Conservation (phyloP, 2,113 vertebrate genomes). For the Casuarius casuarius region DNA sequence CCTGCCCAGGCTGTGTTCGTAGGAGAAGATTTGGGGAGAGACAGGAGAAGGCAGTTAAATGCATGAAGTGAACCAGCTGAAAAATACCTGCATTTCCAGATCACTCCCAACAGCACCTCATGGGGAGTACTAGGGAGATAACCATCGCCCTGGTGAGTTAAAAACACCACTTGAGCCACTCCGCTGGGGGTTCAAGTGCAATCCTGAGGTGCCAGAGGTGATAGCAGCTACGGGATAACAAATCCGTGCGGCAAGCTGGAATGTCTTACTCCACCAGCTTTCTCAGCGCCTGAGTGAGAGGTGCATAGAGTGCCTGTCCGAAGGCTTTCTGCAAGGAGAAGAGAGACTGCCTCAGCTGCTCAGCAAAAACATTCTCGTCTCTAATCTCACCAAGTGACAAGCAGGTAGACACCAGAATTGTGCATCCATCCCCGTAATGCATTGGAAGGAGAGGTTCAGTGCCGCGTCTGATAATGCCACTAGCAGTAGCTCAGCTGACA, state of each 20-base stretch:
- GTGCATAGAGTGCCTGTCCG: not conserved
- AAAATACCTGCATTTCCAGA: not conserved
- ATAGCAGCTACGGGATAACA: not conserved
- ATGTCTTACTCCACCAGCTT: not conserved
- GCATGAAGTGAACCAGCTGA: not conserved
- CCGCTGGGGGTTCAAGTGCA: not conserved
- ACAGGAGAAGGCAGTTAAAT: not conserved
- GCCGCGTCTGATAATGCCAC: not conserved
- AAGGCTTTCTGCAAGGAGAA: not conserved
- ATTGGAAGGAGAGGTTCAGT: not conserved
- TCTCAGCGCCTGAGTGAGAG: not conserved
- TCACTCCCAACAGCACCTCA: not conserved
- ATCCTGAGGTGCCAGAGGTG: not conserved
- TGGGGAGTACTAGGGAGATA: not conserved
- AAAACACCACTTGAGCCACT: not conserved
- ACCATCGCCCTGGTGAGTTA: not conserved
- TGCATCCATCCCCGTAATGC: not conserved
- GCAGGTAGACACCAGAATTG: not conserved
- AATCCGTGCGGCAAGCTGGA: not conserved
- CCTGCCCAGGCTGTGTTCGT: not conserved
- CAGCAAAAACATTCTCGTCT: not conserved
- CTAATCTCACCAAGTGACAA: not conserved
- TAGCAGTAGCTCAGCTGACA: not conserved
- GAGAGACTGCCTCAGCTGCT: not conserved
- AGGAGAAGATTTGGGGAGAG: not conserved